These are phyloP conservation scores for Cydia strobilella DNA, from an alignment of 1,140 invertebrate genomes.

Conservation along the genomic window DNA sequence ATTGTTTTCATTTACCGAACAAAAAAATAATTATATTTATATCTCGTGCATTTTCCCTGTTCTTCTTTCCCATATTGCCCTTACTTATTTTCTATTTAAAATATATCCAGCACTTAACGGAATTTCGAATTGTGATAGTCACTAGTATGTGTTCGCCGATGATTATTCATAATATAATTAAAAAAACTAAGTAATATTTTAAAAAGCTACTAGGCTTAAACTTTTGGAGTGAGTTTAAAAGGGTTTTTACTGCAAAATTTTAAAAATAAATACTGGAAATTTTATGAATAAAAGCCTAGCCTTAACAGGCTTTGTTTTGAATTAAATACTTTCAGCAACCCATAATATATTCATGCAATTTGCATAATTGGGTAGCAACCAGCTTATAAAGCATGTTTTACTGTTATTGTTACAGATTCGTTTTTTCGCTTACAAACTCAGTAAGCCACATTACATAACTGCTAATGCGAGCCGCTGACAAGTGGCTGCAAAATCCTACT, in stretches of 20 bases:
- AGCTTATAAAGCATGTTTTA: constrained; percentile 29
- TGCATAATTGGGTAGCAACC: constrained; percentile 9
- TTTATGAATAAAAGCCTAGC: neutral
- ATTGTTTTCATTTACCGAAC: too few relatives aligned
- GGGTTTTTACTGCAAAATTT: too few relatives aligned
- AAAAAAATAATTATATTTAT: too few relatives aligned
- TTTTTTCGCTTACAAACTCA: constrained; percentile 8
- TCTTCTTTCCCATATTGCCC: too few relatives aligned
- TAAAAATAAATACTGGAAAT: too few relatives aligned
- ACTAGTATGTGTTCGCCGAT: neutral
- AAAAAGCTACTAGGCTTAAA: neutral
- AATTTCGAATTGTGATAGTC: neutral
- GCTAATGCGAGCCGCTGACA: constrained; percentile 36
- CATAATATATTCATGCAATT: constrained; percentile 15
- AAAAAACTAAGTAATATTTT: neutral
- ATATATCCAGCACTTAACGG: neutral
- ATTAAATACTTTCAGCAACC: neutral
- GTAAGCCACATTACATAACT: constrained; percentile 29
- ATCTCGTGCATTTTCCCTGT: too few relatives aligned
- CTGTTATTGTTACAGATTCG: constrained; percentile 18
- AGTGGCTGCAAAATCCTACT: constrained; percentile 32
- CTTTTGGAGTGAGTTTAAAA: too few relatives aligned
- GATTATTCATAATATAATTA: neutral
- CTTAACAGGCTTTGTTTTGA: neutral
- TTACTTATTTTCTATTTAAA: too few relatives aligned